Percentiles rank a stretch among this genome's conserved stretches.
Evolutionary conservation across 2,113 vertebrate genomes (phyloP).

Genomic region (Scolopax mira): DNA sequence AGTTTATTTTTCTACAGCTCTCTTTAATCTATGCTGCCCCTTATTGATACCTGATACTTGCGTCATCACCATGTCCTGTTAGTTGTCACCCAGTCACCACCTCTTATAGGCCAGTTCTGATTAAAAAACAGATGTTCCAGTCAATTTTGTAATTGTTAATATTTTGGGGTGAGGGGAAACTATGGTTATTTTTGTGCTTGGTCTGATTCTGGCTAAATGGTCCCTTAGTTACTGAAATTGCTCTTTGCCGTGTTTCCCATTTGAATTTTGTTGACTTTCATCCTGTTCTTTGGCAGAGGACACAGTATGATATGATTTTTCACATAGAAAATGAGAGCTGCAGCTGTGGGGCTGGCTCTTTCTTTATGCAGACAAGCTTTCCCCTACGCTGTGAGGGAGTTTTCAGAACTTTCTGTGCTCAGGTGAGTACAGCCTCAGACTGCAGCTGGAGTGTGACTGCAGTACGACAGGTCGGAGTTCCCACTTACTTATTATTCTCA

Average conservation of each 20-base stretch:
- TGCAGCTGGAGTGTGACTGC: rapidly evolving
- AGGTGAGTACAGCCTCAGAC: not conserved
- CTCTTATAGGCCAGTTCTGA: not conserved
- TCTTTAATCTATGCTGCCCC: not conserved
- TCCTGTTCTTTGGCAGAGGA: not conserved
- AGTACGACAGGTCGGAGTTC: rapidly evolving
- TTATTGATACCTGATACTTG: not conserved
- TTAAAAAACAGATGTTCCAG: not conserved
- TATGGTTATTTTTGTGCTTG: not conserved
- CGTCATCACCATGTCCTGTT: rapidly evolving
- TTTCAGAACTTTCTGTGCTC: not conserved
- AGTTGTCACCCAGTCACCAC: not conserved
- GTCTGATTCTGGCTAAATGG: not conserved
- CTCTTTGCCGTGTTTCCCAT: not conserved
- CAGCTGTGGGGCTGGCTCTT: not conserved
- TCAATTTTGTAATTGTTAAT: not conserved
- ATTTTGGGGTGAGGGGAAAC: not conserved
- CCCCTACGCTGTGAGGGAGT: not conserved
- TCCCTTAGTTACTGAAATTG: not conserved
- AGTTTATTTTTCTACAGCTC: not conserved
- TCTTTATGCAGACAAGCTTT: not conserved
- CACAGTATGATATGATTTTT: not conserved
- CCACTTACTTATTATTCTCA: not conserved
- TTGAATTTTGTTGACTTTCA: not conserved
- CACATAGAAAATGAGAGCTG: not conserved